A percentile compares a stretch with the other conserved stretches of the same genome.
phyloP scores from a whole-genome alignment of 2,888 invertebrate genomes.

The Mystacides longicornis region DNA sequence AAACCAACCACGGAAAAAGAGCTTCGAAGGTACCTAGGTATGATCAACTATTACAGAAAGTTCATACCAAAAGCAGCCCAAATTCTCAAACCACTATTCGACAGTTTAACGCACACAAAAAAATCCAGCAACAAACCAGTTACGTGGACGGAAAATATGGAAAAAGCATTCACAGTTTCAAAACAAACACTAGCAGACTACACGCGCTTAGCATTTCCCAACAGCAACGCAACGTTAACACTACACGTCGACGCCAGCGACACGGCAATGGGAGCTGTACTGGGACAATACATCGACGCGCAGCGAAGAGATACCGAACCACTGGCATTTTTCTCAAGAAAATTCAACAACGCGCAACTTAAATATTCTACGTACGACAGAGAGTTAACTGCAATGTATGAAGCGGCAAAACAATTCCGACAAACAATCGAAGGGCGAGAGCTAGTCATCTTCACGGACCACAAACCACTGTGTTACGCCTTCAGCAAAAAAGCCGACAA shows the following conservation, averaged over 20 bases:
- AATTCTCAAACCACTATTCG: background rate
- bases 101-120: background rate
- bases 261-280: slow-evolving; percentile 32
- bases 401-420: slow-evolving; percentile 32
- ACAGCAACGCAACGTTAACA: slow-evolving; percentile 27
- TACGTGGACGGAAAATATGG: slow-evolving; percentile 21
- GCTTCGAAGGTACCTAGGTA: background rate
- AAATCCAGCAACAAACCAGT: background rate
- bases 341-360: slow-evolving; percentile 29
- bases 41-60: background rate
- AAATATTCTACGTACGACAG: slow-evolving; percentile 35
- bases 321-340: slow-evolving; percentile 33
- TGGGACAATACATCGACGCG: slow-evolving; percentile 30
- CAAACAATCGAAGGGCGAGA: slow-evolving; percentile 33
- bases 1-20: background rate
- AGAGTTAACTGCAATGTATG: slow-evolving; percentile 34
- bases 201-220: slow-evolving; percentile 32
- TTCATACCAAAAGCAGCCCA: background rate
- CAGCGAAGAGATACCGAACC: slow-evolving; percentile 29
- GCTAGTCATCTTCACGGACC: slow-evolving; percentile 32
- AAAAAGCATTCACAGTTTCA: slow-evolving; percentile 27
- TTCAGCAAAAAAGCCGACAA: slow-evolving; percentile 30
- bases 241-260: slow-evolving; percentile 34
- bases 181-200: slow-evolving; percentile 29
- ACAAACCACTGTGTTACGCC: slow-evolving; percentile 32